Base-by-base conservation (phyloP, 64 coral and sea anemone genomes). In the Orbicella faveolata region DNA sequence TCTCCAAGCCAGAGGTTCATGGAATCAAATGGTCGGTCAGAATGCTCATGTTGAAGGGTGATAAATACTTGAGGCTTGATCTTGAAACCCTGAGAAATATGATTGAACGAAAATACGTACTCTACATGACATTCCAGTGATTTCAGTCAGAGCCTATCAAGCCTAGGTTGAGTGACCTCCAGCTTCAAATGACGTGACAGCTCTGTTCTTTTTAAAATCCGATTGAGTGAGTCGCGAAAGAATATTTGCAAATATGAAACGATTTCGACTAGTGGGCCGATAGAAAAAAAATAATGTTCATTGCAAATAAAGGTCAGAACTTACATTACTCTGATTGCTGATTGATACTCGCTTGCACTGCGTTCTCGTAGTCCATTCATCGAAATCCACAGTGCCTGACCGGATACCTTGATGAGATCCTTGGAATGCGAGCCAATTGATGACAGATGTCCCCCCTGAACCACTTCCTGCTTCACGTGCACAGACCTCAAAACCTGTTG, bases 361-460 rank as follows among this genome's bases (percentile, higher is more conserved):
- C 1, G 87, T 93, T 13, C 87, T 75, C 0, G 79, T 77, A 39
- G 87, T 55, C 25, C 89, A 89, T 19, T 89, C 61, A 15, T 67
- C 55, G 36, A 93, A 89, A 21, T 67, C 1, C 19, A 34, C 87
- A 17, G 52, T 89, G 21, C 87, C 92, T 51, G 54, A 61, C 23
- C 84, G 13, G 3, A 78, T 48, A 0, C 63, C 87, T 20, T 75
- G 52, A 53, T 64, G 70, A 0, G 73, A 77, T 9, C 61, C 87
- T 85, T 89, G 87, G 30, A 89, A 94, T 17, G 92, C 87, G 9
- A 94, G 19, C 92, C 92, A 94, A 53, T 83, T 94, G 39, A 94
- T 18, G 34, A 84, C 92, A 36, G 87, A 80, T 9, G 36, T 75
- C 1, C 79, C 74, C 14, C 53, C 76, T 5, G 92, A 89, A 2